These are phyloP conservation scores for Cariama cristata DNA, from an alignment of 2,113 vertebrate species.

Conservation along the genomic window DNA sequence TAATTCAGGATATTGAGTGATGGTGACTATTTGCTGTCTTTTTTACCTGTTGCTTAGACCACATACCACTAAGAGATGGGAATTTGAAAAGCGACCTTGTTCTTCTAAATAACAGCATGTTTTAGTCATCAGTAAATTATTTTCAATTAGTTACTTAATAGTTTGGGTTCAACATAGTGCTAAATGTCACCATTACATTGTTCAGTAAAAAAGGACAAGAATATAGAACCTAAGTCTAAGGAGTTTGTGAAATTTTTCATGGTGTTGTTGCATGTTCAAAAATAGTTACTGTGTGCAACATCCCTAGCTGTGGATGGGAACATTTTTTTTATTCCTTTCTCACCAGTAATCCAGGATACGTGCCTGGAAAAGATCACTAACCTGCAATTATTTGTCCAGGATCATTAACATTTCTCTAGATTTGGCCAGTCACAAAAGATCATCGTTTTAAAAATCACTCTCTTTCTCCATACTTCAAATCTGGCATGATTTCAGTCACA, in stretches of 20 bases:
- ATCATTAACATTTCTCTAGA: constrained; percentile 40
- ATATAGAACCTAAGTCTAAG: not conserved
- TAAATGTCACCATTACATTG: not conserved
- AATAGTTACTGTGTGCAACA: not conserved
- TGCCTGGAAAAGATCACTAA: constrained; percentile 26
- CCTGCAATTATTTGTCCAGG: constrained; percentile 17
- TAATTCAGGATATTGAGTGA: not conserved
- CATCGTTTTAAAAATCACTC: constrained; percentile 16
- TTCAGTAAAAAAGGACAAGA: not conserved
- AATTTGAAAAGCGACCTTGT: not conserved
- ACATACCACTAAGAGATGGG: not conserved
- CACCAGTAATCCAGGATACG: not conserved
- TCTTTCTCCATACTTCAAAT: constrained; percentile 9
- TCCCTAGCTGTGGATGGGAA: not conserved
- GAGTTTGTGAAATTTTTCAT: not conserved
- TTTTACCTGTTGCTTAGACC: not conserved
- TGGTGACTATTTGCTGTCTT: not conserved
- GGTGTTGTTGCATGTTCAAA: constrained; percentile 44
- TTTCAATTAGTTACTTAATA: not conserved
- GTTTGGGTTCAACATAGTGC: not conserved
- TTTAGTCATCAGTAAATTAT: not conserved
- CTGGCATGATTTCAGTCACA: not conserved
- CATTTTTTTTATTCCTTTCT: not conserved
- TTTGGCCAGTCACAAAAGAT: constrained; percentile 33
- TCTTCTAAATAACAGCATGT: not conserved